These are phyloP conservation scores for Rachycentron canadum DNA, from an alignment of 2,797 vertebrate genomes.

Conservation along the genomic window DNA sequence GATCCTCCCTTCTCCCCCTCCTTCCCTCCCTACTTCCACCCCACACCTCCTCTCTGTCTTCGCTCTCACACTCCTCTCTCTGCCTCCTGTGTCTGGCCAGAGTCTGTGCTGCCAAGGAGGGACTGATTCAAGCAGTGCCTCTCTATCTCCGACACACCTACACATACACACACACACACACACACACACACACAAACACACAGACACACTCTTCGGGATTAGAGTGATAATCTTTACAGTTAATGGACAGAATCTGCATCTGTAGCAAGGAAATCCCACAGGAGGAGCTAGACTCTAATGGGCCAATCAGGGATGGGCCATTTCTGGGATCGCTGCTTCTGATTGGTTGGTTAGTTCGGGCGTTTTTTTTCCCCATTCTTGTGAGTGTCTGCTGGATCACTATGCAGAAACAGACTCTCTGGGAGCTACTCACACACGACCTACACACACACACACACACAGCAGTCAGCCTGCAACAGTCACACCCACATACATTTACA, in stretches of 20 bases:
- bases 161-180: slow-evolving; percentile 32
- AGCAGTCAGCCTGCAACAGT: slow-evolving; percentile 34
- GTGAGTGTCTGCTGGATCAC: slow-evolving; percentile 93
- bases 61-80: slow-evolving; percentile 51
- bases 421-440: slow-evolving; percentile 78
- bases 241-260: slow-evolving; percentile 63
- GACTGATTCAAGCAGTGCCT: slow-evolving; percentile 80
- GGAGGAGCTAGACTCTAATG: slow-evolving; percentile 66
- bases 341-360: slow-evolving; percentile 69
- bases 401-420: slow-evolving; percentile 93
- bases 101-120: slow-evolving; percentile 77
- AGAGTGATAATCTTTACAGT: slow-evolving; percentile 65
- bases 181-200: slow-evolving; percentile 32
- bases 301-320: slow-evolving; percentile 58
- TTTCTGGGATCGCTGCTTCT: slow-evolving; percentile 55
- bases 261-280: slow-evolving; percentile 53
- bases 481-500: slow-evolving; percentile 27
- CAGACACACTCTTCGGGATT: slow-evolving; percentile 44
- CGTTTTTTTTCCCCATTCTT: slow-evolving; percentile 64
- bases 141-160: slow-evolving; percentile 60
- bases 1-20: slow-evolving; percentile 38
- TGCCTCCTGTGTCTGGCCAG: slow-evolving; percentile 73
- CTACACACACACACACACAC: slow-evolving; percentile 47
- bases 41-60: slow-evolving; percentile 22
- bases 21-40: slow-evolving; percentile 15